A percentile compares a stretch with the other conserved stretches of the same genome.
Conservation (phyloP, 2,797 vertebrate genomes). For the Orientallactaga sibirica region DNA sequence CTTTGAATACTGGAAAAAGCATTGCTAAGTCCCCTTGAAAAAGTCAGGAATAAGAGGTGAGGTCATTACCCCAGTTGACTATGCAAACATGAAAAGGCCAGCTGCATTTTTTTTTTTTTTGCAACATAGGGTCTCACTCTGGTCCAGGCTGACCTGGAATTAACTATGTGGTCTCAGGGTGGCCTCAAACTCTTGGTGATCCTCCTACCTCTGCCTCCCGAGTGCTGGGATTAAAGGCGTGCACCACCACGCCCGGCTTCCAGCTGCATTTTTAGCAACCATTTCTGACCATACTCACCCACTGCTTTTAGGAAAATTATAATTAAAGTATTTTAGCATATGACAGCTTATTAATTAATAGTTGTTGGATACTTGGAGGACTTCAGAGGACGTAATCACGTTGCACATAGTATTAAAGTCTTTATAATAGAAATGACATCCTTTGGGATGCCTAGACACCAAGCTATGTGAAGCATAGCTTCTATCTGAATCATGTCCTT, state of each 20-base stretch:
- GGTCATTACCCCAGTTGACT: neutral
- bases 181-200: no score
- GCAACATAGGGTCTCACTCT: no score
- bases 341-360: constrained; percentile 55
- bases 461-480: constrained; percentile 21
- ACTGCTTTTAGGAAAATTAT: constrained; percentile 18
- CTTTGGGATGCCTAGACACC: neutral
- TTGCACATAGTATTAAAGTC: constrained; percentile 50
- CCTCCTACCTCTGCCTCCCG: no score
- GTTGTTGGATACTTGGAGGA: constrained; percentile 36
- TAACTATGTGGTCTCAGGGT: no score
- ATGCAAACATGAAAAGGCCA: neutral
- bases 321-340: constrained; percentile 16
- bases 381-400: constrained; percentile 38
- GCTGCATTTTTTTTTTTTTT: neutral
- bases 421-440: constrained; percentile 50
- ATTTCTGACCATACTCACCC: neutral
- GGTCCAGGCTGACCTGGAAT: no score
- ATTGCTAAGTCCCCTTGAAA: neutral
- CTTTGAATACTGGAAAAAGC: neutral
- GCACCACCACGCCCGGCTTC: no score
- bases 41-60: neutral
- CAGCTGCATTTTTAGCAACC: neutral
- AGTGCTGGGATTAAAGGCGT: no score
- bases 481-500: constrained; percentile 53